A percentile compares a stretch with the other conserved stretches of the same genome.
phyloP scores from a whole-genome alignment of 2,113 vertebrate genomes.

The Albula glossodonta region DNA sequence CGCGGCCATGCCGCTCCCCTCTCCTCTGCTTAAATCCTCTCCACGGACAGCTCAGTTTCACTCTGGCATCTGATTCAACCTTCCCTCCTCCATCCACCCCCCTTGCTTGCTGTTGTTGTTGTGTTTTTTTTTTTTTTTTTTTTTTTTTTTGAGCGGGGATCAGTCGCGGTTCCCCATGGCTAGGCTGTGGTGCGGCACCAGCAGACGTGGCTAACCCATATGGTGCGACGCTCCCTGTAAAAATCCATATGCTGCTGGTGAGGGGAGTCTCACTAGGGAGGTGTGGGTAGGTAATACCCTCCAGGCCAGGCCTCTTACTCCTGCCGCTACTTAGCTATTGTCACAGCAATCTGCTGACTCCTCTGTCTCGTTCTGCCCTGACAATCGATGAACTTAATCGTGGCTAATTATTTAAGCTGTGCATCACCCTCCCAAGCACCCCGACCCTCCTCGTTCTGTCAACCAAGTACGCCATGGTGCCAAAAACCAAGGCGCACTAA shows the following conservation, averaged over 20 bases:
- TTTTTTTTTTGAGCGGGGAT: constrained; percentile 71
- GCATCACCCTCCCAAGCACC: constrained; percentile 57
- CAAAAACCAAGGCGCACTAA: not conserved
- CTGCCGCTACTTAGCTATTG: constrained; percentile 87
- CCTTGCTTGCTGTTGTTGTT: constrained; percentile 79
- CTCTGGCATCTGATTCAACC: constrained; percentile 58
- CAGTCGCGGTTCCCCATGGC: constrained; percentile 81
- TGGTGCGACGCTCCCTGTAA: constrained; percentile 87
- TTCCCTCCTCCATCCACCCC: constrained; percentile 73
- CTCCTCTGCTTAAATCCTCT: constrained; percentile 59
- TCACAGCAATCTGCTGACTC: constrained; percentile 92
- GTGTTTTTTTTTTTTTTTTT: constrained; percentile 45
- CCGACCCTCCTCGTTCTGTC: constrained; percentile 34
- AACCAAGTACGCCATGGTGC: constrained; percentile 42
- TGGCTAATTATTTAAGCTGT: constrained; percentile 87
- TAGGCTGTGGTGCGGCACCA: constrained; percentile 80
- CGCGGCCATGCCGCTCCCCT: constrained; percentile 44
- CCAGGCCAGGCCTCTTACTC: constrained; percentile 83
- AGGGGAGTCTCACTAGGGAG: constrained; percentile 85
- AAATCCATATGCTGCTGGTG: constrained; percentile 95
- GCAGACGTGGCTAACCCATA: constrained; percentile 92
- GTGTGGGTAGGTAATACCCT: constrained; percentile 92
- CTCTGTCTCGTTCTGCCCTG: constrained; percentile 65
- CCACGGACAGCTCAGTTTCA: constrained; percentile 67
- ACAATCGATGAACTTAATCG: constrained; percentile 77